These are phyloP conservation scores for Podarcis muralis DNA, from an alignment of 2,113 vertebrate genomes.

Conservation along the genomic window DNA sequence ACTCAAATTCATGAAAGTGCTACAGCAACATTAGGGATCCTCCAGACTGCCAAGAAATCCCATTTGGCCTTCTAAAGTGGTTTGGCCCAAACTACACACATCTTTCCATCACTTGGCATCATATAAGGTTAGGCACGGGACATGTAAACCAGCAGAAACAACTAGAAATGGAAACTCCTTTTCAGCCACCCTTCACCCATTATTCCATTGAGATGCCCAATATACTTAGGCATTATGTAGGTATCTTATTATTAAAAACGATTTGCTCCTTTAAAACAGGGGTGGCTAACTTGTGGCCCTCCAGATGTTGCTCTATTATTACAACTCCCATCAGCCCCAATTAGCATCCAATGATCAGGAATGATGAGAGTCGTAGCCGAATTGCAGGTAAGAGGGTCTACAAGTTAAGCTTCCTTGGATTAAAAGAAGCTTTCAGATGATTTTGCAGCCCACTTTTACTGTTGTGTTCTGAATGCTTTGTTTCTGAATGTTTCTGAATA, in stretches of 20 bases:
- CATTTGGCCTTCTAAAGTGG: no score
- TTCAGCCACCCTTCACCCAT: no score
- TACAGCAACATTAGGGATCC: no score
- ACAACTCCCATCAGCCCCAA: neutral
- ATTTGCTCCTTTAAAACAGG: neutral
- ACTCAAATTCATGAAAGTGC: neutral
- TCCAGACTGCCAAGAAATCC: no score
- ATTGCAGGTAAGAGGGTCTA: no score
- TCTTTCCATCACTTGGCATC: no score
- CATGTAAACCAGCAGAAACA: no score
- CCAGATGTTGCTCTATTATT: neutral
- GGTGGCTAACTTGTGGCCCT: neutral
- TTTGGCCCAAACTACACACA: no score
- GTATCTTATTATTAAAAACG: neutral
- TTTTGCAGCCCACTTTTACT: neutral
- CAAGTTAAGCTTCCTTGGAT: neutral
- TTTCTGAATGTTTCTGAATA: neutral
- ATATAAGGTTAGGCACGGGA: no score
- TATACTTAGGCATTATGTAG: neutral
- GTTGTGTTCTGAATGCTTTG: neutral
- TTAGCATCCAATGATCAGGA: no score
- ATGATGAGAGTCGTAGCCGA: no score
- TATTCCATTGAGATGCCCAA: neutral
- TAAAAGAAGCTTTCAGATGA: neutral
- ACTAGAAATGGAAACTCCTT: no score